phyloP scores from a whole-genome alignment of 2,113 vertebrate genomes.

The Nothobranchius furzeri region DNA sequence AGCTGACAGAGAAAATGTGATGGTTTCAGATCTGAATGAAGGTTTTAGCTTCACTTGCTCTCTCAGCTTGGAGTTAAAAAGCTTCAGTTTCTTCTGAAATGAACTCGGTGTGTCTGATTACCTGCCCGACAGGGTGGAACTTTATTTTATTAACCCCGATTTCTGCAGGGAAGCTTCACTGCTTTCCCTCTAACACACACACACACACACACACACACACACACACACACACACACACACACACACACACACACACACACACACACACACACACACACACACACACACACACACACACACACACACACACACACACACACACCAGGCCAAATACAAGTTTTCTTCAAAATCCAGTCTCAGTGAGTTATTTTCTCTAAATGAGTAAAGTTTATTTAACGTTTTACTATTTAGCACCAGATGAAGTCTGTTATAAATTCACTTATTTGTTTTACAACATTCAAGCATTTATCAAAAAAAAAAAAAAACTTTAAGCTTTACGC shows the following conservation, averaged over 20 bases:
- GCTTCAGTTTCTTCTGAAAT: constrained; percentile 35
- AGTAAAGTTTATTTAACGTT: too few relatives aligned
- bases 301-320: neutral
- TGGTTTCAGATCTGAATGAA: constrained; percentile 3
- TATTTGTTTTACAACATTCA: too few relatives aligned
- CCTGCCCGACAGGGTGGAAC: constrained; percentile 55
- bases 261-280: neutral
- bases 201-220: constrained; percentile 1
- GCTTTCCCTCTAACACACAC: constrained; percentile 26
- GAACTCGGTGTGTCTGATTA: constrained; percentile 46
- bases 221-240: constrained; percentile 6
- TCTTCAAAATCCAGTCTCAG: too few relatives aligned
- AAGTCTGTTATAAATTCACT: too few relatives aligned
- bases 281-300: constrained; percentile 6
- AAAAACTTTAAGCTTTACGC: too few relatives aligned
- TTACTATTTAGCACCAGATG: too few relatives aligned
- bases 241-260: neutral
- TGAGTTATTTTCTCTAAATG: neutral
- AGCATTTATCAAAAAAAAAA: too few relatives aligned
- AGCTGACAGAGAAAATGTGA: neutral
- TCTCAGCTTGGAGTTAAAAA: constrained; percentile 26
- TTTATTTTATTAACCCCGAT: constrained; percentile 58
- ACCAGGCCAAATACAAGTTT: neutral
- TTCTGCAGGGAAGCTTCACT: constrained; percentile 56
- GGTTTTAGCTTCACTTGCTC: constrained; percentile 10